Conservation (phyloP, 2,888 invertebrate genomes). For the Hofmannophila pseudospretella region DNA sequence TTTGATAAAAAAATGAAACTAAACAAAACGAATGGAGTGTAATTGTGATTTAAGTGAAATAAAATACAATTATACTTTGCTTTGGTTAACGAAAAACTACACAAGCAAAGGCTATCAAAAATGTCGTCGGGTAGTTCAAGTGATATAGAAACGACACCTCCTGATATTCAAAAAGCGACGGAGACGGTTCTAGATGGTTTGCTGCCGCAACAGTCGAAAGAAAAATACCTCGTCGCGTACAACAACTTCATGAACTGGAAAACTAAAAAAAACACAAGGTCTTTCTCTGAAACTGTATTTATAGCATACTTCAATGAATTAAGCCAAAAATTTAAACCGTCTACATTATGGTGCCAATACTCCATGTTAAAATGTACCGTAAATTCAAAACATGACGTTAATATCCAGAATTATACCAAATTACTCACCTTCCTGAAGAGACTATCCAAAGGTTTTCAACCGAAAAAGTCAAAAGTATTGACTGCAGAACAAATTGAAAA, state of each 20-base stretch:
- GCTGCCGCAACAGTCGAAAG: conserved; percentile 6
- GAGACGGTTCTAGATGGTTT: no score
- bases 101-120: no score
- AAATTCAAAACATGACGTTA: conserved; percentile 7
- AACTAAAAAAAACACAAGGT: conserved; percentile 5
- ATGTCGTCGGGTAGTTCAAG: no score
- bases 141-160: no score
- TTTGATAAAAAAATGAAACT: no score
- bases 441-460: conserved; percentile 6
- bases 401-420: conserved; percentile 5
- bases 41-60: no score
- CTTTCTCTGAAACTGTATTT: no score
- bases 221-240: conserved; percentile 8
- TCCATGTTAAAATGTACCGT: conserved; percentile 8
- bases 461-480: conserved; percentile 10
- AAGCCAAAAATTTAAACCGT: conserved; percentile 2
- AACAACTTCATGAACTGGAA: conserved; percentile 10
- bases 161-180: no score
- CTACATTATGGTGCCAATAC: conserved; percentile 7
- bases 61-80: no score
- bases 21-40: no score
- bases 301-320: conserved; percentile 10
- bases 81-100: no score
- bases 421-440: conserved; percentile 9
- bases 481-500: conserved; percentile 10